Base-by-base conservation (phyloP, 2,797 vertebrate species). In the Acipenser oxyrinchus region DNA sequence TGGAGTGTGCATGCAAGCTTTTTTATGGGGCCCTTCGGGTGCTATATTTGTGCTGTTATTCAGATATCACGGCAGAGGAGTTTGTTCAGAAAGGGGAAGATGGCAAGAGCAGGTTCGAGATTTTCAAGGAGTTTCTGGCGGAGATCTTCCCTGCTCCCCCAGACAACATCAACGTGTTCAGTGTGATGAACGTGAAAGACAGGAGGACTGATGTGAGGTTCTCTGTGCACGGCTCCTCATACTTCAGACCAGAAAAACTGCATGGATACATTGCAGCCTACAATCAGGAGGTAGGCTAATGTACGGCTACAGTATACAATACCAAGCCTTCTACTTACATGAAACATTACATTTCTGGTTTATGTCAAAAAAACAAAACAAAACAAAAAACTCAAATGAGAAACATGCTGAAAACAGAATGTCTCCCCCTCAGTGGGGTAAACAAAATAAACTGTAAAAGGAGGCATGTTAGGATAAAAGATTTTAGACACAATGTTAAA, bases 61-160 rank as follows among this genome's bases (percentile, higher is more conserved):
- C 75, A 93, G 93, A 85, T 81, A 77, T 91, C 70, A 90, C 88
- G 53, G 90, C 90, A 9, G 88, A 86, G 69, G 90, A 93, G 71
- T 93, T 96, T 74, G 74, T 92, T 69, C 84, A 85, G 69, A 85
- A 82, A 66, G 81, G 86, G 64, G 87, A 84, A 11, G 80, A 70
- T 0, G 81, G 84, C 76, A 79, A 75, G 71, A 91, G 85, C 1
- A 88, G 82, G 13, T 84, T 80, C 1, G 86, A 88, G 61, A 75
- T 85, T 70, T 86, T 94, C 73, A 76, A 84, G 72, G 88, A 86
- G 77, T 84, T 90, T 70, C 85, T 93, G 75, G 88, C 90, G 1
- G 90, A 92, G 72, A 83, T 91, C 77, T 75, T 93, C 8, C 77
- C 81, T 0, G 84, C 89, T 64, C 76, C 83, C 6, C 69, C 77